Base-by-base conservation (phyloP, 2,888 invertebrate genomes). In the Ormyrus labotus region DNA sequence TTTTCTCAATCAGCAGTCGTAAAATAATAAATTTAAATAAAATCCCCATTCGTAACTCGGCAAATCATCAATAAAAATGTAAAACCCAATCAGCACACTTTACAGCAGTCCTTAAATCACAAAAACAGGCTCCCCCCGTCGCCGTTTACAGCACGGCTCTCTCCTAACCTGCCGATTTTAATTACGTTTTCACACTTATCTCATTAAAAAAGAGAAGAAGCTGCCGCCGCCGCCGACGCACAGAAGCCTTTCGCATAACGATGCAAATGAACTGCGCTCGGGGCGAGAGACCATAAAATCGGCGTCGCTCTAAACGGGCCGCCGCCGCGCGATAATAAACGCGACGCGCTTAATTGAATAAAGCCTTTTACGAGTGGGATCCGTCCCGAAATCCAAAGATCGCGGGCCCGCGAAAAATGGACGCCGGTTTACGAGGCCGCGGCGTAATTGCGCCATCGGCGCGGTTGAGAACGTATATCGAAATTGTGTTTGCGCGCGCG, bases 281-380 rank as follows among this genome's bases (percentile, higher is more conserved):
- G 19, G 3, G 34, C 8, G 45, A 34, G 34, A 34, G 45, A 11
- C 13, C 63, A 51, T 70, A 65, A 70, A 70, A 57, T 51, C 45
- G 70, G 51, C 55, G 53, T 65, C 65, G 13, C 47, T 67, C 50
- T 57, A 65, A 63, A 68, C 19, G 57, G 48, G 55, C 48, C 60
- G 53, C 71, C 55, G 57, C n/a, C n/a, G 45, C 19, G 69, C 73
- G 69, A 74, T 79, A 79, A 79, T 74, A 79, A 79, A 74, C 73
- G 13, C 67, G 68, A 63, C 58, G 48, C 57, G 48, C 57, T 68
- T 69, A 63, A 69, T 79, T 74, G 73, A 79, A 79, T 69, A 69
- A 74, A 73, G 61, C 61, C 68, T 73, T 34, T 70, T 74, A 74
- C 73, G 64, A 74, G 70, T 47, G 7, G 6, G 10, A n/a, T n/a